Percentiles rank a stretch among this genome's conserved stretches.
These are phyloP conservation scores for Sebastes variabilis DNA, from an alignment of 2,797 vertebrate species.

Conservation along the genomic window DNA sequence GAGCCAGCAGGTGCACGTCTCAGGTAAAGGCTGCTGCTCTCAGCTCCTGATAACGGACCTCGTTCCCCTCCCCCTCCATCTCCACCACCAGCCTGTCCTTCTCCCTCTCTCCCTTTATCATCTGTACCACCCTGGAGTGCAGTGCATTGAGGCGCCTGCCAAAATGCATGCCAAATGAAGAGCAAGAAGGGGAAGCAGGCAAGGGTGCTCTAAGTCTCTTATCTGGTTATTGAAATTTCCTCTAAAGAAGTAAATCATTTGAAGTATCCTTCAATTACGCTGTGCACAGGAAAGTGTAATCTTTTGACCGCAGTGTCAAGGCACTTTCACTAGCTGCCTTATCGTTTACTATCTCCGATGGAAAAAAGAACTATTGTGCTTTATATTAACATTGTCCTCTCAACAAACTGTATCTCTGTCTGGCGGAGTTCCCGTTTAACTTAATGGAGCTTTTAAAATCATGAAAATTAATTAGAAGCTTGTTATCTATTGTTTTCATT, in stretches of 20 bases:
- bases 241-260: slow-evolving; percentile 41
- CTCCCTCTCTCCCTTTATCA: slow-evolving; percentile 49
- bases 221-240: slow-evolving; percentile 53
- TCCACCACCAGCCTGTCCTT: slow-evolving; percentile 16
- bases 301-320: slow-evolving; percentile 4
- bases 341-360: slow-evolving; percentile 24
- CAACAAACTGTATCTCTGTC: background rate
- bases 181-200: slow-evolving; percentile 31
- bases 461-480: slow-evolving; percentile 37
- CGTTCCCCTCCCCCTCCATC: background rate
- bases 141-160: slow-evolving; percentile 48
- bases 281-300: background rate
- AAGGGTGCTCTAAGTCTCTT: slow-evolving; percentile 44
- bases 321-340: slow-evolving; percentile 9
- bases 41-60: slow-evolving; percentile 43
- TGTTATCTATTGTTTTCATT: slow-evolving; percentile 38
- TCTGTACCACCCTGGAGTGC: slow-evolving; percentile 40
- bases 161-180: slow-evolving; percentile 54
- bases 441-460: slow-evolving; percentile 35
- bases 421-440: slow-evolving; percentile 27
- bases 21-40: slow-evolving; percentile 61
- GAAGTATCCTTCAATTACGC: slow-evolving; percentile 55
- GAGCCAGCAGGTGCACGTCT: slow-evolving; percentile 68
- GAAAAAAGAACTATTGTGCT: slow-evolving; percentile 8
- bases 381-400: slow-evolving; percentile 19